Conservation (phyloP, 2,797 vertebrate genomes). For the Leptatherina wallacei region DNA sequence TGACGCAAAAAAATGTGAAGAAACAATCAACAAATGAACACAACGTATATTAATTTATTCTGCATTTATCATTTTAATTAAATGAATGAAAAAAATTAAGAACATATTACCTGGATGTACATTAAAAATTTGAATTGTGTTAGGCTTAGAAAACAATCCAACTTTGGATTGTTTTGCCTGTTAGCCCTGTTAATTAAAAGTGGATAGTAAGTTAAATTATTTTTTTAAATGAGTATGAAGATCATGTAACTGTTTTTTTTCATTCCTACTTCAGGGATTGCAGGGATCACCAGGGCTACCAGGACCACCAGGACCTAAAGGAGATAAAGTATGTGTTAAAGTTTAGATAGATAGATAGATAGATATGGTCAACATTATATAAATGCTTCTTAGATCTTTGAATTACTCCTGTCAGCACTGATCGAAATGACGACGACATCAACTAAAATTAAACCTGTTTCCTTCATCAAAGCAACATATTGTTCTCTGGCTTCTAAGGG, state of each 20-base stretch:
- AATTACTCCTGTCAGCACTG: neutral
- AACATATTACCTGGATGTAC: neutral
- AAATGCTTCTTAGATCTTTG: no score
- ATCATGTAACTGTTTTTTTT: neutral
- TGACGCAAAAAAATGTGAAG: neutral
- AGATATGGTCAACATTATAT: no score
- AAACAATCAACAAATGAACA: neutral
- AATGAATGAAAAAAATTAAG: neutral
- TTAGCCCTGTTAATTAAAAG: no score
- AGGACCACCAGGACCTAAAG: slow-evolving; percentile 79
- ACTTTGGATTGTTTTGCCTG: no score
- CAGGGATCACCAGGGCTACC: slow-evolving; percentile 73
- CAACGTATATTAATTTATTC: neutral
- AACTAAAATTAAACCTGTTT: slow-evolving; percentile 2
- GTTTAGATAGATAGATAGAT: neutral
- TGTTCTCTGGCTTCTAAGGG: slow-evolving; percentile 68
- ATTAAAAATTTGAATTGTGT: neutral
- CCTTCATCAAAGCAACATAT: neutral
- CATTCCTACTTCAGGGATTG: slow-evolving; percentile 61
- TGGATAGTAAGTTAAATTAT: neutral
- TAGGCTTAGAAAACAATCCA: no score
- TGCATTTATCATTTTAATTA: neutral
- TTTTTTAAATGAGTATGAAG: neutral
- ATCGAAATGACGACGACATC: neutral
- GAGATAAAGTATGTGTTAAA: slow-evolving; percentile 79